Base-by-base conservation (phyloP, 2,888 invertebrate genomes). In the Isoperla grammatica region DNA sequence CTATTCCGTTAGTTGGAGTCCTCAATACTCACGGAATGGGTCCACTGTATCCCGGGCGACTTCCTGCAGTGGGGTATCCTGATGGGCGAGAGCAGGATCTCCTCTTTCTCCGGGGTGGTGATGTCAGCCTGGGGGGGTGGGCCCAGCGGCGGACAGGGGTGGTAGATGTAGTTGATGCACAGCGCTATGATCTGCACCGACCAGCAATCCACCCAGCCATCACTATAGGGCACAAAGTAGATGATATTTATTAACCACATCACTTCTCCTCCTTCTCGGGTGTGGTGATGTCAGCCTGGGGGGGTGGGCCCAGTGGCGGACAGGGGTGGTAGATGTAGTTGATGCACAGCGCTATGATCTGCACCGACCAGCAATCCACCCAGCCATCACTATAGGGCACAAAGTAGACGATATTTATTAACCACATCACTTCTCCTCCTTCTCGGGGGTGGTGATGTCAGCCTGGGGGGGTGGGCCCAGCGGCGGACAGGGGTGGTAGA, bases 301-400 rank as follows among this genome's bases (percentile, higher is more conserved):
- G 91, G 66, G 87, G 85, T 0, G 91, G 92, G 0, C 93, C 91
- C 43, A 93, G 73, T 0, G 92, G 89, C 2, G 95, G 94, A 70
- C 90, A 87, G 0, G 96, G 95, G 74, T 97, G 95, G 73, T 95
- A 97, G 17, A 85, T 84, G 73, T 95, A 97, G 63, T 86, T 84
- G 56, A 98, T 91, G 67, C 90, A 93, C 17, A 97, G 78, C 0
- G 95, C 94, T 4, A 95, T 90, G 64, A 95, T 95, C 0, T 95
- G 95, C 5, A 96, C 94, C 49, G 90, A 90, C 95, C 95, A 95
- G 71, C 95, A 95, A 72, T 96, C 95, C 0, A 96, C 84, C 97
- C 97, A 98, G 1, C 95, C 95, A 63, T 72, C 72, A 57, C 73
- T 73, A 59, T 22, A 66, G 66, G 17, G 53, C 48, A 60, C 78